Conservation (phyloP, 2,797 vertebrate species). For the Etheostoma perlongum region DNA sequence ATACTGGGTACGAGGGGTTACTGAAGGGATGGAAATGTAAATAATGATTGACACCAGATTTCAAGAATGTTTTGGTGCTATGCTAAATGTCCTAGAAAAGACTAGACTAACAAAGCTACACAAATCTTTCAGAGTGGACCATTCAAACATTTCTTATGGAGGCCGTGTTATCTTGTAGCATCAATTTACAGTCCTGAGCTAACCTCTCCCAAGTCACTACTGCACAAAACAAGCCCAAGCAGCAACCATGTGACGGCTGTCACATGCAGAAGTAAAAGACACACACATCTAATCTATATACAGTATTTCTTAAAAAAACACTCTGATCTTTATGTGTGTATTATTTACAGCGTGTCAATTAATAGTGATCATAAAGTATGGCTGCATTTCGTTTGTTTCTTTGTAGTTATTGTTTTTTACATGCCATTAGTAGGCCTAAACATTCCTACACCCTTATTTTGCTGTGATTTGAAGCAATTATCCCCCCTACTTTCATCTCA, state of each 20-base stretch:
- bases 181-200: conserved; percentile 58
- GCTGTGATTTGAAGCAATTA: neutral
- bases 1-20: neutral
- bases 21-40: neutral
- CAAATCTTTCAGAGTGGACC: conserved; percentile 49
- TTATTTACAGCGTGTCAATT: neutral
- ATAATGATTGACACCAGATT: neutral
- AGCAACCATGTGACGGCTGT: conserved; percentile 12
- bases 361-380: neutral
- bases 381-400: neutral
- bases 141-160: conserved; percentile 40
- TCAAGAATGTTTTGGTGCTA: conserved; percentile 19
- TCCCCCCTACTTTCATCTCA: neutral
- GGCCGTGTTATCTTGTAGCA: conserved; percentile 45
- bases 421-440: neutral
- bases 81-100: conserved; percentile 13
- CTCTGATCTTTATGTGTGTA: neutral
- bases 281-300: neutral
- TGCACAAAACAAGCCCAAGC: conserved; percentile 41
- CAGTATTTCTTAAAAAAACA: neutral
- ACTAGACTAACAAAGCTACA: neutral
- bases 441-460: neutral
- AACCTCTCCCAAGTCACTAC: conserved; percentile 47
- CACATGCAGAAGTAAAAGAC: conserved; percentile 15
- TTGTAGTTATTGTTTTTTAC: neutral